A percentile compares a stretch with the other conserved stretches of the same genome.
These are phyloP conservation scores for Patella caerulea DNA, from an alignment of 2,888 invertebrate genomes.

Conservation along the genomic window DNA sequence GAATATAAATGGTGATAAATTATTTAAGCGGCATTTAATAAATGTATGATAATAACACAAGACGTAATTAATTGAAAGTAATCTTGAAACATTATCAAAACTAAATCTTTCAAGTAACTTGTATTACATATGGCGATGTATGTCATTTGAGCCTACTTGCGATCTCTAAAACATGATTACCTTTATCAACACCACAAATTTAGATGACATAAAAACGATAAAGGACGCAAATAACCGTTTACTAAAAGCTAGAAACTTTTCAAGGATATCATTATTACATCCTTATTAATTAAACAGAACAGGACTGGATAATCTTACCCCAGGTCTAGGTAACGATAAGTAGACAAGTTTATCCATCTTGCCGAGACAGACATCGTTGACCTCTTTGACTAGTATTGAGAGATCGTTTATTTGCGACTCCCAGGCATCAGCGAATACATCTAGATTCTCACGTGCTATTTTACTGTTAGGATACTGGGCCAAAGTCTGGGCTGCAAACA, in stretches of 20 bases:
- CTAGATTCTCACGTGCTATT: slow-evolving; percentile 96
- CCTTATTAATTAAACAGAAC: not conserved
- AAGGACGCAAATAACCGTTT: not conserved
- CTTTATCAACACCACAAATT: no score
- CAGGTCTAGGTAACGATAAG: slow-evolving; percentile 94
- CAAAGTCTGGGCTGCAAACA: slow-evolving; percentile 92
- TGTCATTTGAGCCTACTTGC: no score
- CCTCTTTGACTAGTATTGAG: slow-evolving; percentile 90
- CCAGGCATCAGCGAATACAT: slow-evolving; percentile 80
- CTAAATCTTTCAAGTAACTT: no score
- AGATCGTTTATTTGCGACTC: slow-evolving; percentile 93
- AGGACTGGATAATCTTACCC: slow-evolving; percentile 77
- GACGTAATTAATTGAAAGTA: no score
- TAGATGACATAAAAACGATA: no score
- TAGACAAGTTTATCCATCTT: slow-evolving; percentile 85
- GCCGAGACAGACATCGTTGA: slow-evolving; percentile 82
- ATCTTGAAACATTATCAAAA: no score
- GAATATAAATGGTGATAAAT: no score
- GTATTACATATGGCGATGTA: no score
- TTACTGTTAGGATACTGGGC: slow-evolving; percentile 93
- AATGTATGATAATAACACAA: no score
- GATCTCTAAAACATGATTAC: no score
- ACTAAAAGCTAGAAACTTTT: not conserved
- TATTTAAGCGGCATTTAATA: no score
- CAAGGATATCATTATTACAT: no score